Evolutionary conservation across 2,113 vertebrate species (phyloP).

Genomic region (Chrysemys picta): DNA sequence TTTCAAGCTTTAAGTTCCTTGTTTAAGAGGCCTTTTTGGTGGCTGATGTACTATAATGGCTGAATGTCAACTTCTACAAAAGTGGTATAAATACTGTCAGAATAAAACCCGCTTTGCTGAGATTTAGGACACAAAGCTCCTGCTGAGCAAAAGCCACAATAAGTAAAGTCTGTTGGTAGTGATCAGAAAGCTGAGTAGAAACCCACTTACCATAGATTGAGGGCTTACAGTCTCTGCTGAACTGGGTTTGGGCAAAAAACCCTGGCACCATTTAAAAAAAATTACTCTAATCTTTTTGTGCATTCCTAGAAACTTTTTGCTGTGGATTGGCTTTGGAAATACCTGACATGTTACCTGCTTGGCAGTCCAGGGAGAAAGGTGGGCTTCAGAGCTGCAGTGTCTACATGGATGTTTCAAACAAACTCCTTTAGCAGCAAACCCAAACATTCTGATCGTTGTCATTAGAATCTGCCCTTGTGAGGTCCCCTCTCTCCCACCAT

Average conservation of each 20-base stretch:
- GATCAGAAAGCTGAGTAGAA: background rate
- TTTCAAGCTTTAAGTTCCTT: background rate
- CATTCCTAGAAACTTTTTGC: too few species aligned
- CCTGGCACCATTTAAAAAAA: background rate
- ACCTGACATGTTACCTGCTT: background rate
- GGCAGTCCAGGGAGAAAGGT: background rate
- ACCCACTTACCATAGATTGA: background rate
- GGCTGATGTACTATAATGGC: background rate
- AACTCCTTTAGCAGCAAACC: background rate
- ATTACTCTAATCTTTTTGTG: background rate
- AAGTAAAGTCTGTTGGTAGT: background rate
- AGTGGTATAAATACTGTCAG: slow-evolving; percentile 18
- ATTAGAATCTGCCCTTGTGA: background rate
- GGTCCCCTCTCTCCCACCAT: background rate
- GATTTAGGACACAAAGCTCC: slow-evolving; percentile 34
- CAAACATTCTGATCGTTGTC: background rate
- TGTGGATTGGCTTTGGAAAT: background rate
- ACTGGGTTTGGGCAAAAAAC: background rate
- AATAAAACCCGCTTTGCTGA: background rate
- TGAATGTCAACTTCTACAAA: background rate
- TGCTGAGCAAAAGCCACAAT: background rate
- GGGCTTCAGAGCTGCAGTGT: background rate
- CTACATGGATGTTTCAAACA: background rate
- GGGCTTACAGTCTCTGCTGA: background rate
- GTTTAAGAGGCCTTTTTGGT: background rate